phyloP scores from a whole-genome alignment of 2,797 vertebrate genomes.

The Scomberomorus guttatus region DNA sequence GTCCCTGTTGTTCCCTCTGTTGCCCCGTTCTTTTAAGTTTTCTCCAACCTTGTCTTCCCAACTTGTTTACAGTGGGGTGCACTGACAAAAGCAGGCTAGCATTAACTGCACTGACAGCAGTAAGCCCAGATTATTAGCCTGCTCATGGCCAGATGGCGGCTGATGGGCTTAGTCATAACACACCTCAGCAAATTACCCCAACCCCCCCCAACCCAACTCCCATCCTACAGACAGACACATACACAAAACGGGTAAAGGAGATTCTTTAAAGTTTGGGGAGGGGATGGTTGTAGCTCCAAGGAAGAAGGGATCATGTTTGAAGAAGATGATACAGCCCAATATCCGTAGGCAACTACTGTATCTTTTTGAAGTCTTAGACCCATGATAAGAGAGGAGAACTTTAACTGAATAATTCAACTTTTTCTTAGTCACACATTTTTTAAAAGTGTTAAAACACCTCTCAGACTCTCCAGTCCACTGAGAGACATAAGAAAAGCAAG shows the following conservation, averaged over 20 bases:
- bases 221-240: slow-evolving; percentile 36
- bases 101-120: slow-evolving; percentile 68
- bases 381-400: slow-evolving; percentile 34
- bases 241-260: slow-evolving; percentile 15
- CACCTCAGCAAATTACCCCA: slow-evolving; percentile 44
- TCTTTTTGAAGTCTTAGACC: slow-evolving; percentile 60
- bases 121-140: slow-evolving; percentile 89
- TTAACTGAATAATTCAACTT: slow-evolving; percentile 60
- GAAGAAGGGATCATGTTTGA: slow-evolving; percentile 54
- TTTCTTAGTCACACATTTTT: slow-evolving; percentile 47
- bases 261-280: slow-evolving; percentile 50
- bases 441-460: slow-evolving; percentile 53
- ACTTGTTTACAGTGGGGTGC: slow-evolving; percentile 58
- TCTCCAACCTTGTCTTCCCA: slow-evolving; percentile 24
- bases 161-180: slow-evolving; percentile 81
- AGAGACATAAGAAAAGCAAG: slow-evolving; percentile 3
- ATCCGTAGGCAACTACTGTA: slow-evolving; percentile 54
- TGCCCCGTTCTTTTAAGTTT: slow-evolving; percentile 12
- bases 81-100: slow-evolving; percentile 67
- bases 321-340: slow-evolving; percentile 51
- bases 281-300: slow-evolving; percentile 47
- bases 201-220: slow-evolving; percentile 12
- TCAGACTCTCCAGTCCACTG: neutral
- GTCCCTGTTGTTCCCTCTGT: slow-evolving; percentile 7
- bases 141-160: slow-evolving; percentile 85